Evolutionary conservation across 2,888 invertebrate species (phyloP), one percentile per base, ranked within the genome.

Genomic region (Drosophila mettleri): DNA sequence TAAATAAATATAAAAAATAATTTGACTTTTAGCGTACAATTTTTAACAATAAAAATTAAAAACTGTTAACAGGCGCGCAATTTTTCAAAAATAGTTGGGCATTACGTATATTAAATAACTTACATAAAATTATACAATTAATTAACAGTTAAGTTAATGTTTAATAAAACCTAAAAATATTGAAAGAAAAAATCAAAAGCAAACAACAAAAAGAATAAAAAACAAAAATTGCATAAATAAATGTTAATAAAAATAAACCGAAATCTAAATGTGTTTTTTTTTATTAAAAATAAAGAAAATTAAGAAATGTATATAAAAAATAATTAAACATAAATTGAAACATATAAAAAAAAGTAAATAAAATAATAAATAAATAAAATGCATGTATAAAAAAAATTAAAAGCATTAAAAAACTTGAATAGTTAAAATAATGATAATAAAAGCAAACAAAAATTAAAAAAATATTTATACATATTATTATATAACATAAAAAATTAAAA

Each of bases 381-480:
- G 5, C 5, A 24, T 24, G 5, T 24, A 24, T 24, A 24, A 24
- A 24, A 24, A 24, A 24, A 24, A 4, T 4, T 4, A 5, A 4
- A 24, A n/a, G n/a, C n/a, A n/a, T n/a, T 6, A 43, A n/a, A 22
- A 43, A 43, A 24, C n/a, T 24, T 16, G 24, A 43, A 69, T 73
- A 68, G 62, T 66, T 78, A 73, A 83, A 87, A 74, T 89, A 86
- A 78, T 88, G 89, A 88, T 89, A 84, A 86, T 68, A 79, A 79
- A 72, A 78, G 29, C 18, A 33, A 49, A n/a, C 14, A 45, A 6
- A 33, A 45, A 6, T 16, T 29, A 6, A 6, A 29, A 29, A 29
- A 7, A 29, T 29, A 29, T 8, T 29, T 7, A 8, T 8, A 29
- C 6, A 29, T 1, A 6, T 29, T 8, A 7, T 8, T 8, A 7